Percentiles rank a stretch among this genome's conserved stretches.
Conservation (phyloP, 2,888 invertebrate species). For the Opisthograptis luteolata region DNA sequence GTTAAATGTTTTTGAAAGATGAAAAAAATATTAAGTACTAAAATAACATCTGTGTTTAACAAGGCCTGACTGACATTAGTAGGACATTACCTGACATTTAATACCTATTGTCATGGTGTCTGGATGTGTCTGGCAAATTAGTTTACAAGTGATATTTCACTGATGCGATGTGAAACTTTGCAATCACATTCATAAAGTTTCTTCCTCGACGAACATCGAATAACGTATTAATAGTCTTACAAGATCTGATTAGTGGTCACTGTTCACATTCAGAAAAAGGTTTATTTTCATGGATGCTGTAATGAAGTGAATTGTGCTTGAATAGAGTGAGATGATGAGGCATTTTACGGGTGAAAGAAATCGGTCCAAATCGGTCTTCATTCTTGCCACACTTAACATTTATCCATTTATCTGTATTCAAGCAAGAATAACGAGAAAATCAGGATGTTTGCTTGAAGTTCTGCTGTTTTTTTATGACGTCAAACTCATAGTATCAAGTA, state of each 20-base stretch:
- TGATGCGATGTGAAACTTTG: background rate
- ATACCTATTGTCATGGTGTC: too few relatives aligned
- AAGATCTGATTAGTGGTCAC: conserved; percentile 22
- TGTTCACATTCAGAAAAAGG: conserved; percentile 13
- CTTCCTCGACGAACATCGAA: conserved; percentile 5
- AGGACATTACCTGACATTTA: too few relatives aligned
- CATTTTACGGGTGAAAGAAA: background rate
- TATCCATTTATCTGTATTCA: too few relatives aligned
- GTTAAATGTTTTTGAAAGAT: too few relatives aligned
- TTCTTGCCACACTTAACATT: background rate
- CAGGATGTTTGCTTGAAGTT: too few relatives aligned
- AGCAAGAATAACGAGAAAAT: too few relatives aligned
- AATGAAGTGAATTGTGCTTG: background rate
- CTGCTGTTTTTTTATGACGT: too few relatives aligned
- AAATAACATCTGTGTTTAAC: too few relatives aligned
- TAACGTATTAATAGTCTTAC: conserved; percentile 21
- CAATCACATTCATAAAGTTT: background rate
- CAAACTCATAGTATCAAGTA: too few relatives aligned
- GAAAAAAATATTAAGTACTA: too few relatives aligned
- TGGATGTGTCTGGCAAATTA: too few relatives aligned
- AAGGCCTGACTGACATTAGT: too few relatives aligned
- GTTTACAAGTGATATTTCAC: background rate
- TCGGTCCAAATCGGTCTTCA: background rate
- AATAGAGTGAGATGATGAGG: conserved; percentile 7
- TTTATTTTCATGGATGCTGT: conserved; percentile 3